Evolutionary conservation across 1,140 invertebrate species (phyloP).

Genomic region (Octopus bimaculoides): DNA sequence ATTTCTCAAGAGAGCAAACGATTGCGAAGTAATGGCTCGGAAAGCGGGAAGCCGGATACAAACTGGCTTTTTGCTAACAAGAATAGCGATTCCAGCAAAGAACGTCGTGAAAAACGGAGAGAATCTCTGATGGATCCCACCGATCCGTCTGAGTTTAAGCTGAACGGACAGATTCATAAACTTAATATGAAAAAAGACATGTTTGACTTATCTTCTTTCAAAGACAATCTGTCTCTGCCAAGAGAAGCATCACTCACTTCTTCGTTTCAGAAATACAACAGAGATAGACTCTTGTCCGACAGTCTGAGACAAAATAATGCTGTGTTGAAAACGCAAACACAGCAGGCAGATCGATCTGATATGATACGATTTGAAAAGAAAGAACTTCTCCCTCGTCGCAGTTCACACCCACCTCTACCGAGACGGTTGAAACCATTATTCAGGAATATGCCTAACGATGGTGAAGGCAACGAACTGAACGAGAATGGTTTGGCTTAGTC

Average conservation of each 20-base stretch:
- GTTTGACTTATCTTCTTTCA: neutral
- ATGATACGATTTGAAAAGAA: neutral
- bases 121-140: neutral
- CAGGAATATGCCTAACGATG: neutral
- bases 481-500: neutral
- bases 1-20: neutral
- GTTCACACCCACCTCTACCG: neutral
- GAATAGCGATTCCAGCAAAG: neutral
- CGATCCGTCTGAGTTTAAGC: neutral
- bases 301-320: neutral
- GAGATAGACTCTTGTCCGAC: neutral
- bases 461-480: neutral
- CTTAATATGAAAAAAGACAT: neutral
- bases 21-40: neutral
- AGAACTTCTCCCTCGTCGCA: neutral
- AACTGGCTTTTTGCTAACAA: neutral
- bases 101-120: neutral
- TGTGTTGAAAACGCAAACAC: neutral
- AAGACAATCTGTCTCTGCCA: neutral
- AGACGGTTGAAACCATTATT: neutral
- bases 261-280: neutral
- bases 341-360: neutral
- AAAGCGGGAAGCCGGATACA: neutral
- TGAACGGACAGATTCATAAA: neutral
- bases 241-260: neutral